Conservation (phyloP, 2,113 vertebrate species). For the Sterrhoptilus dennistouni region DNA sequence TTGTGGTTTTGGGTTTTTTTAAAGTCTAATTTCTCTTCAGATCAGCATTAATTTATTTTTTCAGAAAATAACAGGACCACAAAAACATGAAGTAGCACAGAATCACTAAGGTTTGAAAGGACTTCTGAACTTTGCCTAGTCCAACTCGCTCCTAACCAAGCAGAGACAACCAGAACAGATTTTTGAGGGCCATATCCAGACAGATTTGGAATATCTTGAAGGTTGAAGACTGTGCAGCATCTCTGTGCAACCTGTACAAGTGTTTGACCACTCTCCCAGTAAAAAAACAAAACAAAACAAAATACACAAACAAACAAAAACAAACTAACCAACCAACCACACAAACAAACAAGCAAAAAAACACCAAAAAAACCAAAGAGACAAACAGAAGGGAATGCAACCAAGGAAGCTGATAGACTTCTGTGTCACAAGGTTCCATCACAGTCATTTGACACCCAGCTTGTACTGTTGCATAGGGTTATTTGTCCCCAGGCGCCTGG, state of each 20-base stretch:
- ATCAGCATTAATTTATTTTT: not conserved
- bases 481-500: not conserved
- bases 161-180: not conserved
- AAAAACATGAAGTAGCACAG: not conserved
- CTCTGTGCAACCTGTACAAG: not conserved
- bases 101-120: not conserved
- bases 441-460: not conserved
- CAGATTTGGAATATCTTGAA: not conserved
- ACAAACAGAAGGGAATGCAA: not conserved
- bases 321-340: too few relatives aligned
- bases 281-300: not conserved
- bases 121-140: not conserved
- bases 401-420: not conserved
- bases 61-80: not conserved
- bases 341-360: too few relatives aligned
- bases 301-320: too few relatives aligned
- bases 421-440: not conserved
- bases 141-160: not conserved
- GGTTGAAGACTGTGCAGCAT: rapidly evolving
- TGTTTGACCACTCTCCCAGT: not conserved
- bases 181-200: not conserved
- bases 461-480: not conserved
- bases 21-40: not conserved
- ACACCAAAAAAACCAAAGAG: too few relatives aligned
- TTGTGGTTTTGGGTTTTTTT: not conserved